Base-by-base conservation (phyloP, 2,888 invertebrate genomes). In the Pseudanteris insignis region DNA sequence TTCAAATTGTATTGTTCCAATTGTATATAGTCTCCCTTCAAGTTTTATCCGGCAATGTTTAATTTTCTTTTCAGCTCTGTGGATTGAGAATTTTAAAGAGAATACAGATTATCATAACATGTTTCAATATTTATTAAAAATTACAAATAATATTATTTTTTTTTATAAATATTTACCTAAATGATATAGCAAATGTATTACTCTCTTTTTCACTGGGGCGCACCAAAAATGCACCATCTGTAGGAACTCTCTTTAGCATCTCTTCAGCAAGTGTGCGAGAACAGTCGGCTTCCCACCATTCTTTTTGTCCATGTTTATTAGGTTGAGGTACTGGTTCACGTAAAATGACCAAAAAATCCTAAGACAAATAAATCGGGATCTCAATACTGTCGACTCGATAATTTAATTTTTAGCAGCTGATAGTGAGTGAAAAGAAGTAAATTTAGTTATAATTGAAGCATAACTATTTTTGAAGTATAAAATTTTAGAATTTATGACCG, bases 31-130 rank as follows among this genome's bases (percentile, higher is more conserved):
- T 0, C 96, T 86, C 0, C 96, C 96, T 74, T 97, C 96, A 38
- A 92, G 86, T 80, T 93, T 92, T 61, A 99, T 92, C 38, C 96
- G 88, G 79, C 97, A 99, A 79, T 99, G 98, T 80, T 98, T 98
- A 64, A 97, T 96, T 80, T 94, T 92, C 43, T 89, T 91, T 70
- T 94, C 94, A 1, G 92, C 91, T 74, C 95, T 94, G 81, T 1
- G 46, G 64, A n/a, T n/a, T n/a, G n/a, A n/a, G n/a, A n/a, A n/a
- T n/a, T n/a, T n/a, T n/a, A n/a, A n/a, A n/a, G n/a, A n/a, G n/a
- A n/a, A n/a, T n/a, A n/a, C n/a, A n/a, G n/a, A n/a, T n/a, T n/a
- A n/a, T n/a, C n/a, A n/a, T n/a, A n/a, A n/a, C n/a, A n/a, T n/a
- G n/a, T n/a, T n/a, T n/a, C n/a, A n/a, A n/a, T n/a, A n/a, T n/a